A percentile compares a stretch with the other conserved stretches of the same genome.
Evolutionary conservation across 2,113 vertebrate genomes (phyloP).

Genomic region (Mustela lutreola): DNA sequence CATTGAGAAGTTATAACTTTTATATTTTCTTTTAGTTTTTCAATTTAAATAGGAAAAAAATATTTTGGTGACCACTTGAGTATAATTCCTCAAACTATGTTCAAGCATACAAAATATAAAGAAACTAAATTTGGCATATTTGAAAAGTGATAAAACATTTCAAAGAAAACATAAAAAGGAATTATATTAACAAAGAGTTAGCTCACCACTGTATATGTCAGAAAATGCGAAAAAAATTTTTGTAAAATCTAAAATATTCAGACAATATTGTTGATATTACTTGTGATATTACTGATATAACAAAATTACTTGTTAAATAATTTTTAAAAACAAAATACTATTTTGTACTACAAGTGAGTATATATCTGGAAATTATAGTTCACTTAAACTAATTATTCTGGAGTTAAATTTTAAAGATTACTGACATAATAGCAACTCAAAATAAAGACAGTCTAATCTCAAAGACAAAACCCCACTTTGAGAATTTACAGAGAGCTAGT

Average conservation of each 20-base stretch:
- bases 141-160: slow-evolving; percentile 45
- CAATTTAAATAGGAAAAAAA: slow-evolving; percentile 49
- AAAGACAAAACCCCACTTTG: neutral
- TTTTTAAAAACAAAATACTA: slow-evolving; percentile 43
- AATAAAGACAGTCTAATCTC: neutral
- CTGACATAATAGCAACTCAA: neutral
- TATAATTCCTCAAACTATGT: neutral
- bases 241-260: neutral
- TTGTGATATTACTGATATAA: no score
- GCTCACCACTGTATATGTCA: neutral
- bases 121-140: slow-evolving; percentile 14
- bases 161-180: slow-evolving; percentile 7
- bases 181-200: neutral
- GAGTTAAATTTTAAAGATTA: slow-evolving; percentile 42
- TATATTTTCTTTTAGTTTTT: neutral
- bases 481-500: neutral
- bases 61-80: neutral
- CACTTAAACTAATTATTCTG: neutral
- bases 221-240: slow-evolving; percentile 41
- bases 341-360: neutral
- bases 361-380: neutral
- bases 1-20: neutral
- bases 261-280: neutral
- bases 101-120: neutral
- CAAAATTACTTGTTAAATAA: neutral